These are phyloP conservation scores for Schizaphis graminum DNA, from an alignment of 2,888 invertebrate species.

Conservation along the genomic window DNA sequence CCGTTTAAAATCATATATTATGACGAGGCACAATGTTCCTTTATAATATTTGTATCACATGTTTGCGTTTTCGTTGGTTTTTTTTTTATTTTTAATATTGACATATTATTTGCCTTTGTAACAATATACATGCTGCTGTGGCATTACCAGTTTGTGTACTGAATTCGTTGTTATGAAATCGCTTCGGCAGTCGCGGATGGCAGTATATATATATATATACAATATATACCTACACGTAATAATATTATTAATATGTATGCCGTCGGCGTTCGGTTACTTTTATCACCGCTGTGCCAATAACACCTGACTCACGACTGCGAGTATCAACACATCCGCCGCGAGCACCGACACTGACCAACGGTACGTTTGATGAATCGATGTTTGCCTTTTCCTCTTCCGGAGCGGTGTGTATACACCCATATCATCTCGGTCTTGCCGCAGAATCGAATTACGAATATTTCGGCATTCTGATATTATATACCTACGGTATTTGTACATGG, in stretches of 20 bases:
- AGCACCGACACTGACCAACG: not conserved
- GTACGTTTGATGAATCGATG: not conserved
- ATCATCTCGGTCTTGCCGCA: not conserved
- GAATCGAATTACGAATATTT: not conserved
- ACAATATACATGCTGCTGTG: not conserved
- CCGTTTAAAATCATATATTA: not conserved
- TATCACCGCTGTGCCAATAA: not conserved
- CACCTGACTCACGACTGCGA: not conserved
- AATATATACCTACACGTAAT: not conserved
- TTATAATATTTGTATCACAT: not conserved
- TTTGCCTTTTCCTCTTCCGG: conserved; percentile 26
- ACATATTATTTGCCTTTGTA: not conserved
- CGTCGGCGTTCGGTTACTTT: not conserved
- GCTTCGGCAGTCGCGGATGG: not conserved
- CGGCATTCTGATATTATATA: not conserved
- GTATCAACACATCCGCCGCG: not conserved
- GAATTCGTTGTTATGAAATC: not conserved
- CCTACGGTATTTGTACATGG: not conserved
- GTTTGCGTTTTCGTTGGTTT: not conserved
- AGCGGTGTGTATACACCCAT: not conserved
- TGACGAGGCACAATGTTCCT: not conserved
- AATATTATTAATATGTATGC: not conserved
- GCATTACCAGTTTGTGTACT: not conserved
- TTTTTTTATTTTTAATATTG: not conserved
- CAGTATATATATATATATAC: not conserved